Base-by-base conservation (phyloP, 2,113 vertebrate species). In the Sisor rabdophorus region DNA sequence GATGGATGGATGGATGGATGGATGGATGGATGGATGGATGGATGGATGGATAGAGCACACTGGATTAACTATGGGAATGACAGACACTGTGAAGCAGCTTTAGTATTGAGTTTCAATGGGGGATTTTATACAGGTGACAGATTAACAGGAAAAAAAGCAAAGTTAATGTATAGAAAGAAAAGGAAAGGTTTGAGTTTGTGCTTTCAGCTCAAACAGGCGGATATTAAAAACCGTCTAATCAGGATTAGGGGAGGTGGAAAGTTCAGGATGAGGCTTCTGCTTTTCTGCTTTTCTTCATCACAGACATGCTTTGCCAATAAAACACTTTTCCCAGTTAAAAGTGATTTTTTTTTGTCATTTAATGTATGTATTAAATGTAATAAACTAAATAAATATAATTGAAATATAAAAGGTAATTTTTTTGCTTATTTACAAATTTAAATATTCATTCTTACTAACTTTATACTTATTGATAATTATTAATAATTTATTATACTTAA, bases 181-280 rank as follows among this genome's bases (percentile, higher is more conserved):
- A 36, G 15, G 28, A 70, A 24, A 58, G 19, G 68, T 55, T 47
- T 26, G 17, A 26, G 11, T 26, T 76, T 70, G 73, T 69, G 71
- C 65, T 78, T 55, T 60, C 63, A 72, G 83, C 78, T 61, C 54
- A 12, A 65, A 54, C 50, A 22, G 26, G 71, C 64, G 80, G 75
- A 65, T 63, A 69, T 55, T 71, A 80, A 70, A 79, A 65, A 71
- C 78, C 65, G 60, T 58, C 72, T 83, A 83, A 83, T 83, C 77
- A 71, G 83, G 81, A 83, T 83, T 74, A 81, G 79, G 26, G 55
- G 67, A 65, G 64, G 79, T 75, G 72, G 28, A 67, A 61, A 70
- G 40, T 24, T 75, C 28, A 30, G 76, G 84, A 83, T 85, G 80
- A 83, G 60, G 58, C 74, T 68, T 36, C 13, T 55, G 30, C 28